These are phyloP conservation scores for Mugil cephalus DNA, from an alignment of 2,113 vertebrate species.

Conservation along the genomic window DNA sequence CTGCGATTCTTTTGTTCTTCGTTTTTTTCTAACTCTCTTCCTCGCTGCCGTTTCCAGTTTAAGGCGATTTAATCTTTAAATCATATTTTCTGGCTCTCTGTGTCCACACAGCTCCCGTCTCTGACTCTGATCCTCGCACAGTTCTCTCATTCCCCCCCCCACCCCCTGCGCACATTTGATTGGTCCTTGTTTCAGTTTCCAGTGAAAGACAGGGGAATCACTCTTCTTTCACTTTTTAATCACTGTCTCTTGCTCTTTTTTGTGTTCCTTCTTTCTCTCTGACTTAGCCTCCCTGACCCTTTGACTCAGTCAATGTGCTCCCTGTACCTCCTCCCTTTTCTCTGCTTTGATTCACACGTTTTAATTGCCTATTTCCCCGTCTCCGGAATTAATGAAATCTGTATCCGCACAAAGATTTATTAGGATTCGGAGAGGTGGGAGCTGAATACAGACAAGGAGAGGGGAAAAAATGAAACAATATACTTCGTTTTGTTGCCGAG, in stretches of 20 bases:
- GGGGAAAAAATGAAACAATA: conserved; percentile 20
- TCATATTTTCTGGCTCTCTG: neutral
- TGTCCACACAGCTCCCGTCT: conserved; percentile 3
- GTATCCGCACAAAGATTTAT: conserved; percentile 54
- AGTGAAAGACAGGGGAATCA: conserved; percentile 43
- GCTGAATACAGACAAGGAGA: conserved; percentile 3
- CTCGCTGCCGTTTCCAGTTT: neutral
- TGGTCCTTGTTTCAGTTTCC: conserved; percentile 44
- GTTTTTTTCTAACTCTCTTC: neutral
- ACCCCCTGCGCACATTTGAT: conserved; percentile 49
- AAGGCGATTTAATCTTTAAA: conserved; percentile 26
- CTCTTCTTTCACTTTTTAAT: conserved; percentile 63
- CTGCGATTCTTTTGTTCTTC: neutral
- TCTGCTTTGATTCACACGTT: conserved; percentile 62
- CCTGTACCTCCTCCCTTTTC: conserved; percentile 14
- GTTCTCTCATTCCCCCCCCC: conserved; percentile 23
- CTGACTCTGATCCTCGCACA: conserved; percentile 8
- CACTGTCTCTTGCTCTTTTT: conserved; percentile 44
- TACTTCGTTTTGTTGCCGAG: conserved; percentile 31
- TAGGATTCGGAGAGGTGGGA: conserved; percentile 36
- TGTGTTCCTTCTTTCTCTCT: conserved; percentile 60
- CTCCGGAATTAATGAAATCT: conserved; percentile 68
- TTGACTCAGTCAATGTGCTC: conserved; percentile 52
- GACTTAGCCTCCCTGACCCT: conserved; percentile 63
- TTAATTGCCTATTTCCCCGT: conserved; percentile 68